These are phyloP conservation scores for Benitochromis conjunctus DNA, from an alignment of 2,113 vertebrate genomes.

Conservation along the genomic window DNA sequence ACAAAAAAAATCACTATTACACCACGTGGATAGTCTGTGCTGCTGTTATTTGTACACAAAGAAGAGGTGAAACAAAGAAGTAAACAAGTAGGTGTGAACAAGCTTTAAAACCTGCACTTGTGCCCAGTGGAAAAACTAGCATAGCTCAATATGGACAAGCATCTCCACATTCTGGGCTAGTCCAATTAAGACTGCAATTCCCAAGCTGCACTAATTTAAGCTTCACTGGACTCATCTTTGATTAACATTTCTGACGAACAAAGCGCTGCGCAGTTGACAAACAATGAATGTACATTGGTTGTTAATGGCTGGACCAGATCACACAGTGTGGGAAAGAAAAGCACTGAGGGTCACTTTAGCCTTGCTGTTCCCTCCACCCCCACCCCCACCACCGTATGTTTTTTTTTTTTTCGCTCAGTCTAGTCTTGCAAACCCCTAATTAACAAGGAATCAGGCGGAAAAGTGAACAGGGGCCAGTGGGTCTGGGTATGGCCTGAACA, in stretches of 20 bases:
- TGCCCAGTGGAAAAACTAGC: background rate
- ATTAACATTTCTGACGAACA: conserved; percentile 32
- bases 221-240: background rate
- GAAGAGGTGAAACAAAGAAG: rapidly evolving
- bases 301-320: background rate
- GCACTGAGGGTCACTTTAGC: conserved; percentile 33
- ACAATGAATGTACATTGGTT: conserved; percentile 41
- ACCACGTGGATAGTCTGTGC: background rate
- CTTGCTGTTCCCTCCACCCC: background rate
- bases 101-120: background rate
- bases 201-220: conserved; percentile 26
- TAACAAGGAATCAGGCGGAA: conserved; percentile 51
- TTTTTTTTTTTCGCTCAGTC: conserved; percentile 13
- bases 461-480: conserved; percentile 33
- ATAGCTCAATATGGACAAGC: background rate
- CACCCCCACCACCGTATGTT: background rate
- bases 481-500: conserved; percentile 26
- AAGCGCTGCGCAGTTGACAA: conserved; percentile 3
- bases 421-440: conserved; percentile 57
- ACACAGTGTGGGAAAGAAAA: conserved; percentile 54
- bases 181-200: conserved; percentile 37
- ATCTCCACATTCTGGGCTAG: conserved; percentile 24
- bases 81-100: background rate
- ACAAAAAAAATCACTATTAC: background rate
- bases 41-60: background rate